Base-by-base conservation (phyloP, 2,888 invertebrate genomes). In the Volucella inanis region DNA sequence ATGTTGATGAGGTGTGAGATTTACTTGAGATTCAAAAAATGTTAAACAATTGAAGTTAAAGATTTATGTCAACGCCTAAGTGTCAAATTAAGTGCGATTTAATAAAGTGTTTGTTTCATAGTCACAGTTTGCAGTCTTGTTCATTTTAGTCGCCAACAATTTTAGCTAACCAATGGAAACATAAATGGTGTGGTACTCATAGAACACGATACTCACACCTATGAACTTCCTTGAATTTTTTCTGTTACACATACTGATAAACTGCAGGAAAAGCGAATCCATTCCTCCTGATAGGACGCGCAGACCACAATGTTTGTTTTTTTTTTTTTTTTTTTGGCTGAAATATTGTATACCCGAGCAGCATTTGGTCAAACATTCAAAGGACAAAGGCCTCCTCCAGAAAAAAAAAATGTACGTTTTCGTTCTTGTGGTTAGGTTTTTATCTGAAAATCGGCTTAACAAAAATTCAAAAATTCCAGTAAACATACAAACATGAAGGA, bases 401-500 rank as follows among this genome's bases (percentile, higher is more conserved):
- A 83, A 83, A 78, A 78, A 78, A 18, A 22, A 22, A 22, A 22
- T 22, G 31, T 74, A 45, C 68, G 67, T 61, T 64, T 64, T 78
- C 68, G 62, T 74, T 74, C 68, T 83, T 78, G 78, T 62, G 83
- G 78, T 83, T 81, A 45, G 39, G 62, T 68, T 83, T 80, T 83
- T 83, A 83, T 83, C 83, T 83, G 67, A 57, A 68, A 83, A 83
- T 83, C 83, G 78, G 83, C 78, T 83, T 83, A 83, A 68, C 68
- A 50, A 78, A 78, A 83, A 78, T 78, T 83, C 68, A 49, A 64
- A 76, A 75, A 59, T 64, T 72, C 55, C 68, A 57, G 12, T 22
- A 22, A 57, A 18, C 31, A 47, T 12, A 10, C 59, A 31, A 39
- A 57, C 61, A 62, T 55, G 62, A 43, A 43, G 68, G 47, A 52